Evolutionary conservation across 1,140 invertebrate genomes (phyloP), one percentile per base, ranked within the genome.

Genomic region (Cotesia chilonis): DNA sequence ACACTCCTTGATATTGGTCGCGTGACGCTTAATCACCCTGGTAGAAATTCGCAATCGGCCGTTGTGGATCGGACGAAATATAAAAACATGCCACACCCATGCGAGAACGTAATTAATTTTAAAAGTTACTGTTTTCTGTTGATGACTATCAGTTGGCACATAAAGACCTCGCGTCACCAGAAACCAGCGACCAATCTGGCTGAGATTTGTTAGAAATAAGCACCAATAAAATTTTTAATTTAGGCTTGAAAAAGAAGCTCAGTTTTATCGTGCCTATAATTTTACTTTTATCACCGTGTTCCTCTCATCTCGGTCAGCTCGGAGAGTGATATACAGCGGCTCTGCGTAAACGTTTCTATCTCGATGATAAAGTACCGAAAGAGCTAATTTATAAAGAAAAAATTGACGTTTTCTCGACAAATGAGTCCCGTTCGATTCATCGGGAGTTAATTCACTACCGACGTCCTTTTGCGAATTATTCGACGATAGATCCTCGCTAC

Each of bases 361-460:
- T 35, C 59, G 51, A 74, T 74, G 73, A 74, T 64, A 68, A 74
- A 74, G 36, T 71, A 65, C 55, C 54, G 37, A 37, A 12, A 17
- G 17, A 10, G 59, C 47, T 74, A 74, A 74, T 74, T 67, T 74
- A 74, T 69, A 41, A 74, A 17, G 73, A 60, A 47, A 74, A 74
- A 74, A 74, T 74, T 74, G 73, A 74, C 73, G 73, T 60, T 47
- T 67, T 37, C 41, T 66, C 54, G 69, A 74, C 69, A 47, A 17
- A 72, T 72, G 63, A 67, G 47, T 41, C 14, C 63, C 28, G 54
- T 37, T 55, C 61, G 60, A 64, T 36, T 59, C 4, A 64, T 52
- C 61, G 52, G 55, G 7, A 14, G 3, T 41, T 71, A 60, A 74
- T 71, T 60, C 61, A 67, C 57, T 54, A 65, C 9, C 47, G 5